Conservation (phyloP, 2,888 invertebrate species). For the Cabera pusaria region DNA sequence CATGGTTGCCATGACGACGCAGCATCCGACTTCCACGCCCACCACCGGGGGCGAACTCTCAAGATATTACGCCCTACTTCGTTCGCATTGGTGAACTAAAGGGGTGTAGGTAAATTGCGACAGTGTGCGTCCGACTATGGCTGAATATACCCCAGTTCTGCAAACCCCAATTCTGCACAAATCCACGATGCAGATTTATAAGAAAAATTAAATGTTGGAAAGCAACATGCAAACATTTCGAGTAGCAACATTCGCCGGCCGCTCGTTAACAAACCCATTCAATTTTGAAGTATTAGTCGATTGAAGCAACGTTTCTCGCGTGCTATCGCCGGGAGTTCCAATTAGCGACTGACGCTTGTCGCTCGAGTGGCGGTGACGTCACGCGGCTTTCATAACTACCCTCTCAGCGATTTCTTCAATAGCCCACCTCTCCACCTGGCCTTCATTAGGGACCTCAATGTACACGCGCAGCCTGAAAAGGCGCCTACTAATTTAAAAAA, state of each 20-base stretch:
- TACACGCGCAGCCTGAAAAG: slow-evolving; percentile 66
- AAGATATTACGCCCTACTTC: slow-evolving; percentile 82
- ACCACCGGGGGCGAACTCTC: slow-evolving; percentile 80
- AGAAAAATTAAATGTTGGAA: slow-evolving; percentile 43
- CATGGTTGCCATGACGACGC: slow-evolving; percentile 84
- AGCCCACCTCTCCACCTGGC: slow-evolving; percentile 77
- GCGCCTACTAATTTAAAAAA: slow-evolving; percentile 67
- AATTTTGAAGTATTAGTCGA: slow-evolving; percentile 80
- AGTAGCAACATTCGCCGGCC: slow-evolving; percentile 71
- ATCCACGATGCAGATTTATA: slow-evolving; percentile 35
- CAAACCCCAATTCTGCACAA: slow-evolving; percentile 54
- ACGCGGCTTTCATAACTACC: slow-evolving; percentile 81
- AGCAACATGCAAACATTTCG: slow-evolving; percentile 52
- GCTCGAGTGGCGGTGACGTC: slow-evolving; percentile 78
- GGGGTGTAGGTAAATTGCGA: slow-evolving; percentile 68
- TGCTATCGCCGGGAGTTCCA: slow-evolving; percentile 78
- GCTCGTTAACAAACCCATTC: slow-evolving; percentile 81
- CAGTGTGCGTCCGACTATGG: slow-evolving; percentile 58
- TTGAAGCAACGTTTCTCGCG: slow-evolving; percentile 78
- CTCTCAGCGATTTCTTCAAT: slow-evolving; percentile 79
- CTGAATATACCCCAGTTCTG: slow-evolving; percentile 62
- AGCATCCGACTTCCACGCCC: slow-evolving; percentile 84
- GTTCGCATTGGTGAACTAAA: slow-evolving; percentile 79
- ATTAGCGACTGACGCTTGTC: slow-evolving; percentile 79
- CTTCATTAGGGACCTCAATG: slow-evolving; percentile 78